Conservation (phyloP, 2,797 vertebrate genomes). For the Microctenopoma lineatum region DNA sequence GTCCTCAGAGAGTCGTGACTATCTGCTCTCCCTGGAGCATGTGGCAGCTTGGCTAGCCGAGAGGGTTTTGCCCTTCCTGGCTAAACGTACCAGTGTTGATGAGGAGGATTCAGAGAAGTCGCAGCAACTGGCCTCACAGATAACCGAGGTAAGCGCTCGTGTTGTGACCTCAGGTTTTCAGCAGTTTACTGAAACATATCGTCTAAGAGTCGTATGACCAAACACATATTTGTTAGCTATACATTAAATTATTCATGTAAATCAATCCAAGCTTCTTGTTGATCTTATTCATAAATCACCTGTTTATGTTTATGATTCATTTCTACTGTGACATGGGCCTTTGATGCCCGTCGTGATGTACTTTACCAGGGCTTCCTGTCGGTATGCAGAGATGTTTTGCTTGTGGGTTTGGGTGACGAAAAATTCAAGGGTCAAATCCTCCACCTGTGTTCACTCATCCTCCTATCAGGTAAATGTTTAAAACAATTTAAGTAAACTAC, state of each 20-base stretch:
- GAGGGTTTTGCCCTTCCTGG: conserved; percentile 83
- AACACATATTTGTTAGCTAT: neutral
- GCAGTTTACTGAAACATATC: neutral
- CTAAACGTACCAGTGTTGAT: conserved; percentile 58
- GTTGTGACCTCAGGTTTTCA: neutral
- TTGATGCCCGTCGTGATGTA: conserved; percentile 15
- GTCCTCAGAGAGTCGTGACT: conserved; percentile 86
- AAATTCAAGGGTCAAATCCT: conserved; percentile 85
- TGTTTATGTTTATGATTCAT: conserved; percentile 17
- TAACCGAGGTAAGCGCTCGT: conserved; percentile 85
- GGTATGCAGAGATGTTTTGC: conserved; percentile 87
- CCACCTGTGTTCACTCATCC: conserved; percentile 82
- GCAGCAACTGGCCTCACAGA: conserved; percentile 76
- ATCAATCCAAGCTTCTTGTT: neutral
- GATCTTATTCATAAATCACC: conserved; percentile 32
- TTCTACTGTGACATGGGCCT: conserved; percentile 7
- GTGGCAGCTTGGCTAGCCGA: conserved; percentile 87
- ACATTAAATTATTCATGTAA: neutral
- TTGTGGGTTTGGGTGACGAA: conserved; percentile 87
- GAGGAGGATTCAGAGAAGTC: conserved; percentile 56
- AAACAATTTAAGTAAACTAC: neutral
- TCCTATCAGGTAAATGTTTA: conserved; percentile 83
- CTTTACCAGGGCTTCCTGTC: conserved; percentile 85
- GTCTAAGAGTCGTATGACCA: neutral
- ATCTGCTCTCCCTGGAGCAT: conserved; percentile 84